Percentiles rank a stretch among this genome's conserved stretches.
phyloP scores from a whole-genome alignment of 2,797 vertebrate species.

The Cossypha dichroa region DNA sequence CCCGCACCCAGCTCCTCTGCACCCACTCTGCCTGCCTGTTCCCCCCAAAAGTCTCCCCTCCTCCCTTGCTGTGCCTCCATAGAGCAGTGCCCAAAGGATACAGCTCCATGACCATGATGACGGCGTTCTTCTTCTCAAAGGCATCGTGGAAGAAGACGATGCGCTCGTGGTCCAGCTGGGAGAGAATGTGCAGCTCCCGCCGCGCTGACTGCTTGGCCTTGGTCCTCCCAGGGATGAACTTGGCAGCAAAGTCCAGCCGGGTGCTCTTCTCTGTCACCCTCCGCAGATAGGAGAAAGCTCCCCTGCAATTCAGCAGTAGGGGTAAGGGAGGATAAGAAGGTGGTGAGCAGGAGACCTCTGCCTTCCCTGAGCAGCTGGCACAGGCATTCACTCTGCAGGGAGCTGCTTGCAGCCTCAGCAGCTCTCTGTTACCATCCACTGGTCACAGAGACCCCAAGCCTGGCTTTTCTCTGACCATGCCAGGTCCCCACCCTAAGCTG shows the following conservation, averaged over 20 bases:
- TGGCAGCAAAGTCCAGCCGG: conserved; percentile 89
- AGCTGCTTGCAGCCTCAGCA: not conserved
- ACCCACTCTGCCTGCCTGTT: not conserved
- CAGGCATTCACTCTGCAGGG: not conserved
- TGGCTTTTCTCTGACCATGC: not conserved
- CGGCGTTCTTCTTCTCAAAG: conserved; percentile 92
- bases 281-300: conserved; percentile 94
- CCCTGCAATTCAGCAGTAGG: conserved; percentile 71
- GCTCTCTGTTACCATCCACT: not conserved
- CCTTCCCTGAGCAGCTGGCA: not conserved
- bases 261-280: conserved; percentile 88
- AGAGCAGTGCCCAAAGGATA: conserved; percentile 79
- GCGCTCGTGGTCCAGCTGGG: conserved; percentile 89
- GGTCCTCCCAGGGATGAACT: conserved; percentile 91
- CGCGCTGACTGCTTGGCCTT: conserved; percentile 87
- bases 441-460: not conserved
- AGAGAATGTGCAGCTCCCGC: conserved; percentile 88
- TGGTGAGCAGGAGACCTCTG: not conserved
- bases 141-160: conserved; percentile 93
- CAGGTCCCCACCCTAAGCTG: not conserved
- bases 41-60: not conserved
- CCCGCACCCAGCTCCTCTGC: accelerated
- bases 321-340: not conserved
- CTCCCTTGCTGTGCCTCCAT: accelerated
- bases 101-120: conserved; percentile 93